Evolutionary conservation across 2,888 invertebrate species (phyloP).

Genomic region (Oscheius sp.): DNA sequence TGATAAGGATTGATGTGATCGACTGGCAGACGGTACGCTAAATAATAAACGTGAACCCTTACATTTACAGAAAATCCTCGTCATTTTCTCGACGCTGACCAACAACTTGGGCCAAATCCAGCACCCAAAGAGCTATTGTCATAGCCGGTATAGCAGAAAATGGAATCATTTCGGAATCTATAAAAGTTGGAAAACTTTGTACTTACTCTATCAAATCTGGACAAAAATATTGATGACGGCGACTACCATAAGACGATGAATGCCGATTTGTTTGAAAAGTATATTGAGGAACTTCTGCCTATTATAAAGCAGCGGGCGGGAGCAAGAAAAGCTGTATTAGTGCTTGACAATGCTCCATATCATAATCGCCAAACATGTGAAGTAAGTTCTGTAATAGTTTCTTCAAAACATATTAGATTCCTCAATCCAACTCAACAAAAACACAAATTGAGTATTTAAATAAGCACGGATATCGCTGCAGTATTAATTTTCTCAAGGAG

Average conservation of each 20-base stretch:
- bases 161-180: neutral
- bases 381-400: neutral
- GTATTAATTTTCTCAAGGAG: no score
- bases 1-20: neutral
- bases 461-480: no score
- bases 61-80: neutral
- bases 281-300: neutral
- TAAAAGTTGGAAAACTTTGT: neutral
- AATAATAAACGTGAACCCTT: neutral
- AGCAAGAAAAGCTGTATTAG: conserved; percentile 4
- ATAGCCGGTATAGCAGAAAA: neutral
- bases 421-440: neutral
- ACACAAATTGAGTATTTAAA: neutral
- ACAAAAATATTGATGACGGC: neutral
- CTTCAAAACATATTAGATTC: neutral
- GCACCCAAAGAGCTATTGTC: neutral
- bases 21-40: neutral
- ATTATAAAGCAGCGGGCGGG: neutral
- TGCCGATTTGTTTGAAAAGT: neutral
- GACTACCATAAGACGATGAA: conserved; percentile 30
- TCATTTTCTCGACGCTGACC: neutral
- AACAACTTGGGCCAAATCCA: neutral
- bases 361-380: neutral
- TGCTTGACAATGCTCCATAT: conserved; percentile 26
- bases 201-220: no score